These are phyloP conservation scores for Synodontis membranacea DNA, from an alignment of 2,113 vertebrate species.

Conservation along the genomic window DNA sequence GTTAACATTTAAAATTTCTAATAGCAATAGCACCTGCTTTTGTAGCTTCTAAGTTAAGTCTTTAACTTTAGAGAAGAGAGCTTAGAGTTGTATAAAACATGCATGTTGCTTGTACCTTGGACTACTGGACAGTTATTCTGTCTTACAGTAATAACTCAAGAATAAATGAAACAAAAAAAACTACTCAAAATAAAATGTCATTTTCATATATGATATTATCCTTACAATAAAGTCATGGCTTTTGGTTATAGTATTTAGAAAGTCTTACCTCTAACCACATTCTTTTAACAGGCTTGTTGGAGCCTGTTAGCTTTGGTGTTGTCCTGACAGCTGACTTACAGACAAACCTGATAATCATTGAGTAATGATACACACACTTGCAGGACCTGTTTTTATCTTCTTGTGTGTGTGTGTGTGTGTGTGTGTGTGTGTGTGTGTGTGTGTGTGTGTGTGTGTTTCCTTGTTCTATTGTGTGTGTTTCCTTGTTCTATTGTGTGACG, in stretches of 20 bases:
- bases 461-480: conserved; percentile 13
- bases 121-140: background rate
- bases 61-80: background rate
- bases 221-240: background rate
- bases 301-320: background rate
- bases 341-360: background rate
- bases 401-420: too few relatives aligned
- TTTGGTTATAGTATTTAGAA: background rate
- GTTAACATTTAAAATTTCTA: too few relatives aligned
- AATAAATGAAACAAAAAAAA: background rate
- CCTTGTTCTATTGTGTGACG: conserved; percentile 38
- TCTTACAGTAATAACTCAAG: background rate
- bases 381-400: conserved; percentile 52
- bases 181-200: background rate
- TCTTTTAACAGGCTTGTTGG: background rate
- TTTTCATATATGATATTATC: too few relatives aligned
- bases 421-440: too few relatives aligned
- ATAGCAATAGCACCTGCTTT: too few relatives aligned
- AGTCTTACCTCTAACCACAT: background rate
- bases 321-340: background rate
- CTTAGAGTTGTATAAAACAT: background rate
- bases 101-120: background rate
- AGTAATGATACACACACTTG: conserved; percentile 39
- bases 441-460: too few relatives aligned
- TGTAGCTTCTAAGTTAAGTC: too few relatives aligned